A percentile compares a stretch with the other conserved stretches of the same genome.
These are phyloP conservation scores for Varanus komodoensis DNA, from an alignment of 2,113 vertebrate species.

Conservation along the genomic window DNA sequence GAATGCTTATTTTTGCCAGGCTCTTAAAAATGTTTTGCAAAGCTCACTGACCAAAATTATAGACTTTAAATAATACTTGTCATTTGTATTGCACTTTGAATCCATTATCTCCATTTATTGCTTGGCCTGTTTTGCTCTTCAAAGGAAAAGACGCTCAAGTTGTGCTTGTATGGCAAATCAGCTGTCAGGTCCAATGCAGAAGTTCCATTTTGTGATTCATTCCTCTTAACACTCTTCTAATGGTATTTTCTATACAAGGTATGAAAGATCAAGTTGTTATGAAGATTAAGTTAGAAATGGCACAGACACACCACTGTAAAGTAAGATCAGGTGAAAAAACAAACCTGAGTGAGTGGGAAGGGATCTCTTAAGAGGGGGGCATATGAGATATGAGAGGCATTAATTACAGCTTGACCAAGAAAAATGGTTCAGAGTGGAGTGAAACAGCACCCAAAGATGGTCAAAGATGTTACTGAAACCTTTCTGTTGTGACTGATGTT, in stretches of 20 bases:
- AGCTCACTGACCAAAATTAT: background rate
- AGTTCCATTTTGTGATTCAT: background rate
- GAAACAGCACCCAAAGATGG: background rate
- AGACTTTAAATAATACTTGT: constrained; percentile 3
- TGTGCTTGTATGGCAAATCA: background rate
- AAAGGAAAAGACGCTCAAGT: background rate
- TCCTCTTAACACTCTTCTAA: background rate
- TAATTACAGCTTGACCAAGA: background rate
- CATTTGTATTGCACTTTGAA: background rate
- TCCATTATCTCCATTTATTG: background rate
- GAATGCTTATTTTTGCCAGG: background rate
- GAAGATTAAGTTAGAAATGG: background rate
- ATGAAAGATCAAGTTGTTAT: background rate
- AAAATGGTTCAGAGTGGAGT: background rate
- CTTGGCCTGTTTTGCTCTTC: background rate
- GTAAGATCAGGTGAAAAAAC: constrained; percentile 6
- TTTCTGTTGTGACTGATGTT: constrained; percentile 6
- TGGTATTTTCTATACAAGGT: background rate
- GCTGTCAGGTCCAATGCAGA: background rate
- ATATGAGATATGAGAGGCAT: background rate
- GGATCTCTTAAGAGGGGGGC: background rate
- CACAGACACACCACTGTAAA: background rate
- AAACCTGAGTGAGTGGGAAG: background rate
- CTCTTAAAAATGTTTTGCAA: background rate
- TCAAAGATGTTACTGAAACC: constrained; percentile 6